Evolutionary conservation across 2,797 vertebrate species (phyloP).

Genomic region (Arremon brunneinucha): DNA sequence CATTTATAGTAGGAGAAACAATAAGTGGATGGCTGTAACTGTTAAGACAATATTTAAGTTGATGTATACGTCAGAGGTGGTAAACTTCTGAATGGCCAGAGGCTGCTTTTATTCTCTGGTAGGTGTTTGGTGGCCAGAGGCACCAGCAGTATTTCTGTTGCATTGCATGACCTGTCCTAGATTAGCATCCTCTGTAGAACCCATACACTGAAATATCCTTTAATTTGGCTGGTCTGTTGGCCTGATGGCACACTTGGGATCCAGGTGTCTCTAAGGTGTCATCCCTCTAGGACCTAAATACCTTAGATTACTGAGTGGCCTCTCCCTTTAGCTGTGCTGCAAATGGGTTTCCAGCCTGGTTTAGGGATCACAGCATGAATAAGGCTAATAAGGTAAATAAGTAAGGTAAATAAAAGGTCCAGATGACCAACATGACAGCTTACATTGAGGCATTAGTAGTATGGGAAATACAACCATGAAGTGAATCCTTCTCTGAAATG

Average conservation of each 20-base stretch:
- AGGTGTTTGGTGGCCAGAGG: background rate
- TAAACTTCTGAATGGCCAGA: background rate
- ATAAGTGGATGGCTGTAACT: background rate
- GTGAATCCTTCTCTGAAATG: background rate
- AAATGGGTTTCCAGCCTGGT: background rate
- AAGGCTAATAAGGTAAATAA: too few species aligned
- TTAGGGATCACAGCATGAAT: background rate
- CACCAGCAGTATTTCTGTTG: background rate
- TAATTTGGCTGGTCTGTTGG: background rate
- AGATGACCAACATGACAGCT: background rate
- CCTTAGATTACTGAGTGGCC: background rate
- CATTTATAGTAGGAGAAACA: background rate
- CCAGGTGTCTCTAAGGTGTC: background rate
- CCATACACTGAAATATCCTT: background rate
- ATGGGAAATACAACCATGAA: background rate
- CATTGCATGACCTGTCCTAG: background rate
- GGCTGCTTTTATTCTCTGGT: background rate
- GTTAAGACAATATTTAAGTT: background rate
- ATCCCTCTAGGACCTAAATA: background rate
- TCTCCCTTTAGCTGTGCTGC: background rate
- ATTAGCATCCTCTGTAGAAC: background rate
- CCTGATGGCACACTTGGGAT: background rate
- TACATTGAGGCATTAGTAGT: background rate
- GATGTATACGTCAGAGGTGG: background rate
- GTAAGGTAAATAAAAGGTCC: background rate